Evolutionary conservation across 2,888 invertebrate genomes (phyloP).

Genomic region (Rhamnusium bicolor): DNA sequence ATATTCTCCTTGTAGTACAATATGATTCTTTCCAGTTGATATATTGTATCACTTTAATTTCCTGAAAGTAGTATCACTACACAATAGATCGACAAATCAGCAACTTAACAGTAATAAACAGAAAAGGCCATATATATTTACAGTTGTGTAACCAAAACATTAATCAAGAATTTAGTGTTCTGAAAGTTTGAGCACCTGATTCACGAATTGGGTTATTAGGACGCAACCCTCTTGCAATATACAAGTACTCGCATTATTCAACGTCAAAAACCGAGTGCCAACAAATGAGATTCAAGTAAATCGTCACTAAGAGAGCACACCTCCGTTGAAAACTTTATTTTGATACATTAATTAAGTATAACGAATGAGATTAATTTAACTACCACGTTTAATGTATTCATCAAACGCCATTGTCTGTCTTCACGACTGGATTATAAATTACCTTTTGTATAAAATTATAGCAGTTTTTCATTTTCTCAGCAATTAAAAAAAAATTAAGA

Average conservation of each 20-base stretch:
- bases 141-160: background rate
- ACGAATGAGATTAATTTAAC: background rate
- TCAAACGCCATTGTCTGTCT: background rate
- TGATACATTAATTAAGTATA: constrained; percentile 4
- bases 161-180: background rate
- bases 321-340: constrained; percentile 8
- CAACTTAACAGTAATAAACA: background rate
- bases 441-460: no score
- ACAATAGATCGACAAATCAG: background rate
- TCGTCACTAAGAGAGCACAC: constrained; percentile 5
- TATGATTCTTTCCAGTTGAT: background rate
- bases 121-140: background rate
- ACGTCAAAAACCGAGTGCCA: constrained; percentile 9
- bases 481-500: no score
- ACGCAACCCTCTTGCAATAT: constrained; percentile 3
- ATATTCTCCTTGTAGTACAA: background rate
- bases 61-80: background rate
- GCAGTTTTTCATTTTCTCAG: no score
- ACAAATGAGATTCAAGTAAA: constrained; percentile 5
- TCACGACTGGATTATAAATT: background rate
- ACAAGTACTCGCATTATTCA: constrained; percentile 13
- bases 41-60: background rate
- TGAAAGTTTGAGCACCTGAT: constrained; percentile 1
- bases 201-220: constrained; percentile 8
- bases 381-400: background rate